Evolutionary conservation across 1,140 invertebrate genomes (phyloP).

Genomic region (Cyphomyrmex costatus): DNA sequence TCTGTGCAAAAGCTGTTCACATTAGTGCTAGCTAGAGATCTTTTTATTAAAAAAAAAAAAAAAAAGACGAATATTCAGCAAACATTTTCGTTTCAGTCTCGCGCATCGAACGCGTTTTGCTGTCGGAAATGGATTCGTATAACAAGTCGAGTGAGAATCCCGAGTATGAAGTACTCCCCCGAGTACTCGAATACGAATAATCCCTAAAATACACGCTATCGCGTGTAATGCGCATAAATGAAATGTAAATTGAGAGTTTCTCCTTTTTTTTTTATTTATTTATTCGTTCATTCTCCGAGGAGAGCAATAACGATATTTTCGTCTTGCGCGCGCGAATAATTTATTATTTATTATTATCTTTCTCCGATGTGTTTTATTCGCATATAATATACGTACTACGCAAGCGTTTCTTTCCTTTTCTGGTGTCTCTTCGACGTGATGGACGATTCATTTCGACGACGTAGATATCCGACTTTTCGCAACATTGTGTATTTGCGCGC

Average conservation of each 20-base stretch:
- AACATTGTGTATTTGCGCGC: slow-evolving; percentile 40
- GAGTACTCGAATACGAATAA: background rate
- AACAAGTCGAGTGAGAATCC: slow-evolving; percentile 12
- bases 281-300: slow-evolving; percentile 63
- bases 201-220: slow-evolving; percentile 16
- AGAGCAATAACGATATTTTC: slow-evolving; percentile 46
- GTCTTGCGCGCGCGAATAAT: slow-evolving; percentile 23
- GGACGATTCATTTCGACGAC: slow-evolving; percentile 45
- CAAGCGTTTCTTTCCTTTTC: slow-evolving; percentile 27
- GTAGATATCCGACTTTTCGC: slow-evolving; percentile 21
- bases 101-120: background rate
- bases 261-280: slow-evolving; percentile 49
- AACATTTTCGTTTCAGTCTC: slow-evolving; percentile 19
- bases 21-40: slow-evolving; percentile 8
- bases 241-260: slow-evolving; percentile 15
- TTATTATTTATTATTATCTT: slow-evolving; percentile 51
- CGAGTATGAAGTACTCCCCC: background rate
- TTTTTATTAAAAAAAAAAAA: slow-evolving; percentile 23
- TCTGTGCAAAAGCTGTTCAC: slow-evolving; percentile 41
- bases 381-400: slow-evolving; percentile 32
- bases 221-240: slow-evolving; percentile 7
- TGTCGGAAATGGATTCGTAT: slow-evolving; percentile 25
- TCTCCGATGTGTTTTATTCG: slow-evolving; percentile 36
- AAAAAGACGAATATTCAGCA: slow-evolving; percentile 12
- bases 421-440: slow-evolving; percentile 28